A percentile compares a stretch with the other conserved stretches of the same genome.
These are phyloP conservation scores for Dromaius novaehollandiae DNA, from an alignment of 2,113 vertebrate species.

Conservation along the genomic window DNA sequence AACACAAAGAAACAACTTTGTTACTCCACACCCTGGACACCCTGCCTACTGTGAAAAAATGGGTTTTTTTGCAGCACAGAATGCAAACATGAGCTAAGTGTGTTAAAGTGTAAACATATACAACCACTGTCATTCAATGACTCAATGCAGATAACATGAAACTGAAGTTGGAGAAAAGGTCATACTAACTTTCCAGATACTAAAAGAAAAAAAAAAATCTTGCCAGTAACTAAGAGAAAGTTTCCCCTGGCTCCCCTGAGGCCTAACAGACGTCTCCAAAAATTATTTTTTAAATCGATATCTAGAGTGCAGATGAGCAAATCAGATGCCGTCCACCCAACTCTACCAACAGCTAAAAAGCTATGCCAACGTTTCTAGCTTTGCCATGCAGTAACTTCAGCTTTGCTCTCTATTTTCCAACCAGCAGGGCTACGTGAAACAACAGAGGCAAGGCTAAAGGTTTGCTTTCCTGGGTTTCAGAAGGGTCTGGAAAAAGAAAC, in stretches of 20 bases:
- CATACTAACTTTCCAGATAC: neutral
- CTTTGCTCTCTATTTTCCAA: neutral
- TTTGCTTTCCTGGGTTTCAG: neutral
- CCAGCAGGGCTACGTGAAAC: neutral
- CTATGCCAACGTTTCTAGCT: neutral
- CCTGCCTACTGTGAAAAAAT: accelerated
- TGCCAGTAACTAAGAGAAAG: neutral
- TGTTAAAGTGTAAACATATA: neutral
- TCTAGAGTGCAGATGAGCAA: neutral
- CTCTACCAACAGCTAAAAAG: neutral
- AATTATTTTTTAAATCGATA: neutral
- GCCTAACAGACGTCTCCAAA: neutral
- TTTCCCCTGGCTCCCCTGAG: neutral
- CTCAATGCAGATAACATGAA: neutral
- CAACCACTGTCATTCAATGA: neutral
- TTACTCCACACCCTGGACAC: neutral
- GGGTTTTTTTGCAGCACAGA: neutral
- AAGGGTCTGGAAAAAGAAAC: slow-evolving; percentile 12
- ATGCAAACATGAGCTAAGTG: neutral
- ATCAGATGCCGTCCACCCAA: neutral
- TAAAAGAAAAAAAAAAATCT: accelerated
- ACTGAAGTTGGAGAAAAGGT: neutral
- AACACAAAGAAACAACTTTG: accelerated
- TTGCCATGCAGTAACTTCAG: neutral
- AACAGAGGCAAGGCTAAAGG: neutral